Evolutionary conservation across 2,888 invertebrate genomes (phyloP), one percentile per base, ranked within the genome.

Genomic region (Melitaea athalia): DNA sequence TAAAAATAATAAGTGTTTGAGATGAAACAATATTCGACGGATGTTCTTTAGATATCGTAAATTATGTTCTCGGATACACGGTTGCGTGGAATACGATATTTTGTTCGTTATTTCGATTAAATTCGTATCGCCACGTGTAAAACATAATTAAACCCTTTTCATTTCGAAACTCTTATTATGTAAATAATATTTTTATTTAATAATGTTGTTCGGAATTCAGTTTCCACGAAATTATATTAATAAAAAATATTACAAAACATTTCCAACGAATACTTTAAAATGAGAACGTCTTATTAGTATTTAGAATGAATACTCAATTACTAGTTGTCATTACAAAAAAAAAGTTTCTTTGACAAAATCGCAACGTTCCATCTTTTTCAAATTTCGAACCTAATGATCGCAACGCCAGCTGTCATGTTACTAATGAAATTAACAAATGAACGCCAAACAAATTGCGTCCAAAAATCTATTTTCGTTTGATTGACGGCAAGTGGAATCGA

Each of bases 401-500:
- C 52, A 66, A 69, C 63, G 69, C 63, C 72, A 67, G 50, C 59
- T 68, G 70, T 71, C 71, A 70, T 68, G 67, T 70, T 53, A 55
- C 52, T 78, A 77, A 79, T 64, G 69, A 63, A 72, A 76, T 70
- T 72, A 72, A 72, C 70, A 69, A 75, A 71, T 71, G 75, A 70
- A 69, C 67, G 63, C 61, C 67, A 64, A 72, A 72, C 64, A 73
- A 74, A 70, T 68, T 64, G 69, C 63, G 69, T 74, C 72, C 72
- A 72, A 75, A 75, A 74, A 69, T 75, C 74, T 75, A 75, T 77
- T 78, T 75, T 63, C 15, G 72, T 70, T 74, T 75, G 79, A 78
- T 75, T 78, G 78, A 76, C 77, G 71, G 69, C 72, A 72, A 74
- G 77, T 72, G 73, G 76, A 79, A 83, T 81, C 78, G 79, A 79